Base-by-base conservation (phyloP, 2,888 invertebrate genomes). In the Stenurella melanura region DNA sequence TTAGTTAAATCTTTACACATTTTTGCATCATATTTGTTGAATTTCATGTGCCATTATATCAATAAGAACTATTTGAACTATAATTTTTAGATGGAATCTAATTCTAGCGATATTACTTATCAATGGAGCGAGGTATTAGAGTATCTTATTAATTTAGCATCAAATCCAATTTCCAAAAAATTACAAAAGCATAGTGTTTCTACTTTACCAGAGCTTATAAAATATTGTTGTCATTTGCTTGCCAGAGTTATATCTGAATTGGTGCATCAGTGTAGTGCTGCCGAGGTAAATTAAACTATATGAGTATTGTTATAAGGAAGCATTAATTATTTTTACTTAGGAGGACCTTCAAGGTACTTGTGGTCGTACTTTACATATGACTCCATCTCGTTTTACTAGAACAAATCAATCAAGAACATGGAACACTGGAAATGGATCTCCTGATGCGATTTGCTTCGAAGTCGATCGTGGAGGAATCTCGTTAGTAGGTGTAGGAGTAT, bases 361-460 rank as follows among this genome's bases (percentile, higher is more conserved):
- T 82, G 94, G 94, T n/a, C 92, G 96, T 64, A 94, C 96, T 54
- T 91, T 97, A 82, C 93, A 96, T 80, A 93, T 95, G 61, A 97
- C 98, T 0, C 96, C 97, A 0, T 95, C 96, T 50, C 92, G 98
- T 30, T 99, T 98, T 89, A 95, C 96, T 58, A 93, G 97, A 66
- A 95, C 96, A 61, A 98, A 97, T 88, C 94, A 95, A 82, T 95
- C 95, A 67, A 93, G 97, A 61, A 96, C 96, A 0, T 99, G 99
- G 99, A 98, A 98, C 88, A 97, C 98, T 0, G 97, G 98, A 4
- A 97, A 97, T 88, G 98, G 98, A 38, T 97, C 97, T 11, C 97
- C 98, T 0, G 99, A 99, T 90, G 98, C 98, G 0, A 96, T 99
- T 85, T 96, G 96, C 85, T 97, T 98, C 87, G 94, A 95, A 50